phyloP scores from a whole-genome alignment of 2,113 vertebrate genomes.

The Tursiops truncatus region DNA sequence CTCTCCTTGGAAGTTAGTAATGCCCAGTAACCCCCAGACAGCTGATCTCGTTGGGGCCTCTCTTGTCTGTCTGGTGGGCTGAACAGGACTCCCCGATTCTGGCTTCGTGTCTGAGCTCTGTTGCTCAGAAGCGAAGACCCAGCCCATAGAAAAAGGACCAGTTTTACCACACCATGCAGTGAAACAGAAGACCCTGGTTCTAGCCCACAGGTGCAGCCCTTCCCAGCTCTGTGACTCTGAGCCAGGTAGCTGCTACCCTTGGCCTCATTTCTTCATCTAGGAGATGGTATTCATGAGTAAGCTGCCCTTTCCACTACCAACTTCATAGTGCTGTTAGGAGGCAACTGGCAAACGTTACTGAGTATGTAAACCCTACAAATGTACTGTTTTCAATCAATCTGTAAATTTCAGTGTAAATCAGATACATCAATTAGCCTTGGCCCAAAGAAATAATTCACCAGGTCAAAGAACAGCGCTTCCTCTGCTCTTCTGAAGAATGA shows the following conservation, averaged over 20 bases:
- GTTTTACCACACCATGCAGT: background rate
- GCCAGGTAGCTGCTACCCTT: background rate
- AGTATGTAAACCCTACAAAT: background rate
- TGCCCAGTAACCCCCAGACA: background rate
- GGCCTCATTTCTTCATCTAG: background rate
- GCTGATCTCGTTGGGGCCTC: background rate
- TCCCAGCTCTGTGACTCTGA: background rate
- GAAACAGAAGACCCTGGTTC: background rate
- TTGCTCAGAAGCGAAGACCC: background rate
- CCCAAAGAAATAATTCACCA: background rate
- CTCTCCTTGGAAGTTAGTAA: background rate
- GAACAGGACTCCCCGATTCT: background rate
- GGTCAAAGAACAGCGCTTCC: background rate
- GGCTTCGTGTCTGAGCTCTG: background rate
- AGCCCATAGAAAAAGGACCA: background rate
- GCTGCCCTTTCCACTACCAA: background rate
- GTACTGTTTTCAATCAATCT: background rate
- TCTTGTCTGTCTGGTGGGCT: background rate
- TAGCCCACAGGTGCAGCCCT: background rate
- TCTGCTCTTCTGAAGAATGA: background rate
- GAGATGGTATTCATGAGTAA: background rate
- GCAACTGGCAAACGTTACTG: background rate
- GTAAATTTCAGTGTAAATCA: background rate
- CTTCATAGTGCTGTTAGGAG: accelerated
- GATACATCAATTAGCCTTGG: background rate